Base-by-base conservation (phyloP, 2,888 invertebrate genomes). In the Mythimna ferrago region DNA sequence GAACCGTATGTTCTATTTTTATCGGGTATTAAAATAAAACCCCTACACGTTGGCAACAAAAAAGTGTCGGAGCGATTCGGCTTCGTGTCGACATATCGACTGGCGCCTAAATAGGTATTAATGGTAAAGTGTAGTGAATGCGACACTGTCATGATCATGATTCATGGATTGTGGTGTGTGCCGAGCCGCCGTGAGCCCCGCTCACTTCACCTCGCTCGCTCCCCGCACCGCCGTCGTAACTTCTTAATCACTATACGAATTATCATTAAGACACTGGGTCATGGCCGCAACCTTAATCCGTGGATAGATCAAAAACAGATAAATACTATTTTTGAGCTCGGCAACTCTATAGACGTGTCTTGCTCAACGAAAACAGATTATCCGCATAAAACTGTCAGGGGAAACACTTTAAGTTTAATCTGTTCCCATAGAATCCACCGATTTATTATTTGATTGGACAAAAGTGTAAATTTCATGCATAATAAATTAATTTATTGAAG, bases 221-320 rank as follows among this genome's bases (percentile, higher is more conserved):
- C 61, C 58, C 11, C n/a, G 54, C 54, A 38, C 38, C 60, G n/a
- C 69, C 62, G 69, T 70, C 66, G 68, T 77, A 85, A 78, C 76
- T 71, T 79, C 73, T 77, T 83, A 88, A 87, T 87, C 83, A 81
- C 83, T 73, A 69, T 75, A 83, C 73, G 67, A 86, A 88, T 85
- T 83, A 86, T 81, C 80, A 62, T 80, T 82, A 81, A 82, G 78
- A 78, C 79, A 80, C 75, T 80, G 73, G 87, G 88, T 81, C 88
- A 89, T 81, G 85, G 85, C 65, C 77, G 56, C 54, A 26, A 64
- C 48, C 70, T 80, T 87, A 86, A 89, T 86, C 81, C 82, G 68
- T 32, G 69, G 71, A 77, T 81, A 80, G 79, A 88, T 88, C 85
- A 83, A 82, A 83, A 77, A 71, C 69, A 81, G 68, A 76, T 84